Evolutionary conservation across 2,797 vertebrate species (phyloP).

Genomic region (Kryptolebias ocellatus): DNA sequence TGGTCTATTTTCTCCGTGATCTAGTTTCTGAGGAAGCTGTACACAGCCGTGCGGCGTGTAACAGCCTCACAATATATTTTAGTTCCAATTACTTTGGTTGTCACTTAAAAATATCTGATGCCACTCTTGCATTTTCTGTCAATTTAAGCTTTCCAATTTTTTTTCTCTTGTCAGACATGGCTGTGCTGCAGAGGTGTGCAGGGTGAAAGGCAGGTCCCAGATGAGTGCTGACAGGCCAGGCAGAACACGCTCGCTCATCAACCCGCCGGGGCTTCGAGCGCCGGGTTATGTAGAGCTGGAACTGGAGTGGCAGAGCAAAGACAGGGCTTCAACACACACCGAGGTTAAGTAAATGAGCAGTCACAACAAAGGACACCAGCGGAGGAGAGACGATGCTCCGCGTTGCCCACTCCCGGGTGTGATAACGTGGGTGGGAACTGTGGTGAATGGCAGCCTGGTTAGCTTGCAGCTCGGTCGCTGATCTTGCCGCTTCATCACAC

Average conservation of each 20-base stretch:
- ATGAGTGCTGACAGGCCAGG: conserved; percentile 63
- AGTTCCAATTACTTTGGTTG: conserved; percentile 40
- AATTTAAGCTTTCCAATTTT: conserved; percentile 13
- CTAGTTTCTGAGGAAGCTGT: conserved; percentile 18
- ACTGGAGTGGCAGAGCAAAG: conserved; percentile 53
- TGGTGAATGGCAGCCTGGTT: conserved; percentile 40
- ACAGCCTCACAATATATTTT: conserved; percentile 22
- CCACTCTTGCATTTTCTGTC: conserved; percentile 29
- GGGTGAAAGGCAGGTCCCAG: conserved; percentile 41
- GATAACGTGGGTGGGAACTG: conserved; percentile 59
- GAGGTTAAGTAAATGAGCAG: conserved; percentile 66
- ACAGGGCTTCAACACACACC: conserved; percentile 66
- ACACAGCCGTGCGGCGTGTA: conserved; percentile 10
- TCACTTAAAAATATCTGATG: conserved; percentile 40
- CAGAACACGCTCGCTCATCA: conserved; percentile 57
- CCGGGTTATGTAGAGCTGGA: conserved; percentile 43
- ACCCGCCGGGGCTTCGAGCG: conserved; percentile 25
- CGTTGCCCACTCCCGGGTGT: conserved; percentile 50
- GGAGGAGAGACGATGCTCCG: conserved; percentile 46
- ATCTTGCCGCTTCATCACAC: conserved; percentile 59
- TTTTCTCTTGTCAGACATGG: conserved; percentile 32
- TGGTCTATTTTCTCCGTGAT: conserved; percentile 26
- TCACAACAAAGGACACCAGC: conserved; percentile 56
- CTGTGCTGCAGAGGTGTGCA: conserved; percentile 38
- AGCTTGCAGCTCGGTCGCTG: conserved; percentile 26